A percentile compares a stretch with the other conserved stretches of the same genome.
These are phyloP conservation scores for Hirtodrosophila alboralis DNA, from an alignment of 2,888 invertebrate species.

Conservation along the genomic window DNA sequence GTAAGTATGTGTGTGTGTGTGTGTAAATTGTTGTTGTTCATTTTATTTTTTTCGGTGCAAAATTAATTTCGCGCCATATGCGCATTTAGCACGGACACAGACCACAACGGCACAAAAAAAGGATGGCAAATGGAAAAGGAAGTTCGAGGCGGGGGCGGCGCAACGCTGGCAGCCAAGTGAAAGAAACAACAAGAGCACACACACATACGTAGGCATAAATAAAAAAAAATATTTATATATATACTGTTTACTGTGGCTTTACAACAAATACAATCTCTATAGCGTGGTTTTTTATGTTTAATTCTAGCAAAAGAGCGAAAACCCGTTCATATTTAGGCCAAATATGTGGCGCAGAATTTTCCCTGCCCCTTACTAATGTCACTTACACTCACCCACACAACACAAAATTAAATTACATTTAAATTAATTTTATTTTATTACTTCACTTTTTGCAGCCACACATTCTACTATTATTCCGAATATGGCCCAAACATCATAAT, in stretches of 20 bases:
- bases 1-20: slow-evolving; percentile 7
- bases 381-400: slow-evolving; percentile 13
- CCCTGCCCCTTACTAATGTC: neutral
- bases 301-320: neutral
- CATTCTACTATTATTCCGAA: slow-evolving; percentile 5
- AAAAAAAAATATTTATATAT: slow-evolving; percentile 65
- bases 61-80: slow-evolving; percentile 77
- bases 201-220: slow-evolving; percentile 57
- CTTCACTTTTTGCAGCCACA: slow-evolving; percentile 10
- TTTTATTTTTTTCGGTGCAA: slow-evolving; percentile 39
- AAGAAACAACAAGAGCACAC: slow-evolving; percentile 31
- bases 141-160: slow-evolving; percentile 18
- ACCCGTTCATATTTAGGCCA: slow-evolving; percentile 59
- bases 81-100: slow-evolving; percentile 69
- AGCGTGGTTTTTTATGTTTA: neutral
- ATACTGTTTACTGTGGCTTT: slow-evolving; percentile 32
- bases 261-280: slow-evolving; percentile 19
- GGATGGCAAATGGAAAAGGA: slow-evolving; percentile 10
- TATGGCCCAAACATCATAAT: slow-evolving; percentile 47
- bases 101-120: slow-evolving; percentile 56
- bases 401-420: slow-evolving; percentile 71
- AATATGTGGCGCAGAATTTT: slow-evolving; percentile 32
- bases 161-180: slow-evolving; percentile 53
- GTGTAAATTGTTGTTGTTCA: slow-evolving; percentile 27
- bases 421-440: slow-evolving; percentile 69